Base-by-base conservation (phyloP, 2,113 vertebrate genomes). In the Leptobrachium leishanense region DNA sequence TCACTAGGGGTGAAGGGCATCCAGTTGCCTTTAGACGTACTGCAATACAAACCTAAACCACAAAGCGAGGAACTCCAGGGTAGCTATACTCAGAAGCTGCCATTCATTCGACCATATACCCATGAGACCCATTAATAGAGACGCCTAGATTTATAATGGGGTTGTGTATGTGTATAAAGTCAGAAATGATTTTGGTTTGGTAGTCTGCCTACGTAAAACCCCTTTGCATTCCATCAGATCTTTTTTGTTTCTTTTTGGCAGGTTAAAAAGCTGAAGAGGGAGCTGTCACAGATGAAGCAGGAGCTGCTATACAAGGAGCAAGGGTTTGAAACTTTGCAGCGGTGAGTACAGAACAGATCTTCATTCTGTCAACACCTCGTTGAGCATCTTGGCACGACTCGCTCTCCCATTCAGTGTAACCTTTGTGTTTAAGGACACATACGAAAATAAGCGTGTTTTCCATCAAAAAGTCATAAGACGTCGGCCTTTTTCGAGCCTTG, bases 261-360 rank as follows among this genome's bases (percentile, higher is more conserved):
- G 94, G 94, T 95, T 84, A 94, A 94, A 86, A 95, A 93, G 84
- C 88, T 95, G 87, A 95, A 95, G 88, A 84, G 92, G 82, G 93
- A 95, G 65, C 93, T 95, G 57, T 93, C 87, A 44, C 94, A 95
- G 83, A 95, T 95, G 94, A 95, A 94, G 85, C 94, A 95, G 85
- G 94, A 95, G 79, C 87, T 95, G 76, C 83, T 94, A 55, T 95
- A 94, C 84, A 95, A 95, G 83, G 94, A 95, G 72, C 93, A 95
- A 88, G 94, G 94, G 83, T 95, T 94, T 87, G 93, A 95, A 83
- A 95, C 94, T 7, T 79, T 95, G 77, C 93, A 94, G 85, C 93
- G 92, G 94, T 95, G 84, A 94, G 94, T 93, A 90, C 85, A 78
- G 84, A 40, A 77, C 83, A 85, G 81, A 44, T 76, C 62, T 44